Conservation (phyloP, 1,140 invertebrate species). For the Octopus bimaculoides region DNA sequence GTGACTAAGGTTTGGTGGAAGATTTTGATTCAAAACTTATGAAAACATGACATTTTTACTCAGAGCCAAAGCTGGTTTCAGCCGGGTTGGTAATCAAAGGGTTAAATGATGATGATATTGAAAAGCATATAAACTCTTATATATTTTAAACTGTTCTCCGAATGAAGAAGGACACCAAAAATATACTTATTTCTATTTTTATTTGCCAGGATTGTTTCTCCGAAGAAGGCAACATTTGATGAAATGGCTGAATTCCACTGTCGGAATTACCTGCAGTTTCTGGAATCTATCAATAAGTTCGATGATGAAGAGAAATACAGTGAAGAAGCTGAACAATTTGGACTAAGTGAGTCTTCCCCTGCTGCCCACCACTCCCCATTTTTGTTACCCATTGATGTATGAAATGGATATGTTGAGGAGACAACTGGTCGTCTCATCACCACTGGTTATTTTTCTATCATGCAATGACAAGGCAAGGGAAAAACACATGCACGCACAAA, state of each 20-base stretch:
- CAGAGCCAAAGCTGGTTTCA: too few species aligned
- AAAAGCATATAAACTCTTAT: not conserved
- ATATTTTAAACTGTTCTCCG: not conserved
- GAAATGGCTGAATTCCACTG: constrained; percentile 41
- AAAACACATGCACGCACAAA: too few species aligned
- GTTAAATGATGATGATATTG: not conserved
- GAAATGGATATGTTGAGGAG: too few species aligned
- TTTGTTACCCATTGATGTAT: too few species aligned
- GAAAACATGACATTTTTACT: too few species aligned
- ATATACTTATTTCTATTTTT: constrained; percentile 11
- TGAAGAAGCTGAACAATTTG: constrained; percentile 41
- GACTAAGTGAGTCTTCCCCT: constrained; percentile 33
- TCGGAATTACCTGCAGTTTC: constrained; percentile 39
- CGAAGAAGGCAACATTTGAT: constrained; percentile 28
- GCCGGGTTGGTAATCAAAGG: not conserved
- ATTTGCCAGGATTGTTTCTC: constrained; percentile 34
- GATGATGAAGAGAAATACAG: constrained; percentile 42
- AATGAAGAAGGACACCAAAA: not conserved
- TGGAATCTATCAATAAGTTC: constrained; percentile 28
- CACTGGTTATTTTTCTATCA: too few species aligned
- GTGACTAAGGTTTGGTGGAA: too few species aligned
- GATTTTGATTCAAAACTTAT: too few species aligned
- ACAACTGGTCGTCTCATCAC: too few species aligned
- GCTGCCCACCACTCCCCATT: too few species aligned
- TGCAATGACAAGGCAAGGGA: too few species aligned